A percentile compares a stretch with the other conserved stretches of the same genome.
These are phyloP conservation scores for Formica selysi DNA, from an alignment of 1,140 invertebrate genomes.

Conservation along the genomic window DNA sequence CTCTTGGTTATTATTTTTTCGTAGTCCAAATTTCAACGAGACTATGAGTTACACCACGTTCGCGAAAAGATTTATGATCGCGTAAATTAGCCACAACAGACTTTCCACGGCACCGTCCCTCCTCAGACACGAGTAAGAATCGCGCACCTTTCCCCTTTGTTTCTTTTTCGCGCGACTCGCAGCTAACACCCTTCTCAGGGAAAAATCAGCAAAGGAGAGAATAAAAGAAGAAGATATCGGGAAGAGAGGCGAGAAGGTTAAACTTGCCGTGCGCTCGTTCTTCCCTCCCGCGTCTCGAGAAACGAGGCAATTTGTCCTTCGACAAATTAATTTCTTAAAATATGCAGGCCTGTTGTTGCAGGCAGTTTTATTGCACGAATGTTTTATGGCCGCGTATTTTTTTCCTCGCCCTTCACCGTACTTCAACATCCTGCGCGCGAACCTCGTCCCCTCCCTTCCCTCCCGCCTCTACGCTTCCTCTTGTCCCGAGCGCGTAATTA, in stretches of 20 bases:
- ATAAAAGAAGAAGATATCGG: constrained; percentile 38
- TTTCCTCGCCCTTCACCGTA: constrained; percentile 60
- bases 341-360: constrained; percentile 71
- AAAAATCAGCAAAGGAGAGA: neutral
- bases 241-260: constrained; percentile 40
- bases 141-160: constrained; percentile 16
- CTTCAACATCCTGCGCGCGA: constrained; percentile 33
- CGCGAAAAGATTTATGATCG: constrained; percentile 75
- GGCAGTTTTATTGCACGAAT: constrained; percentile 78
- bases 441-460: neutral
- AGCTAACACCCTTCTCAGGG: constrained; percentile 7
- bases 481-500: constrained; percentile 73
- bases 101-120: constrained; percentile 60
- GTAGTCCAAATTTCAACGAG: constrained; percentile 41
- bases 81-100: constrained; percentile 78
- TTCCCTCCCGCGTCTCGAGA: constrained; percentile 53
- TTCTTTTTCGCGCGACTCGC: constrained; percentile 6
- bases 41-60: constrained; percentile 15
- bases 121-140: constrained; percentile 33
- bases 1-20: constrained; percentile 65
- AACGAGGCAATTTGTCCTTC: constrained; percentile 80
- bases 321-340: constrained; percentile 83
- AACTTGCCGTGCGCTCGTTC: constrained; percentile 32
- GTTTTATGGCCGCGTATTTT: constrained; percentile 74
- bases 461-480: neutral